Evolutionary conservation across 2,888 invertebrate genomes (phyloP), one percentile per base, ranked within the genome.

Genomic region (Scrobipalpa atriplicella): DNA sequence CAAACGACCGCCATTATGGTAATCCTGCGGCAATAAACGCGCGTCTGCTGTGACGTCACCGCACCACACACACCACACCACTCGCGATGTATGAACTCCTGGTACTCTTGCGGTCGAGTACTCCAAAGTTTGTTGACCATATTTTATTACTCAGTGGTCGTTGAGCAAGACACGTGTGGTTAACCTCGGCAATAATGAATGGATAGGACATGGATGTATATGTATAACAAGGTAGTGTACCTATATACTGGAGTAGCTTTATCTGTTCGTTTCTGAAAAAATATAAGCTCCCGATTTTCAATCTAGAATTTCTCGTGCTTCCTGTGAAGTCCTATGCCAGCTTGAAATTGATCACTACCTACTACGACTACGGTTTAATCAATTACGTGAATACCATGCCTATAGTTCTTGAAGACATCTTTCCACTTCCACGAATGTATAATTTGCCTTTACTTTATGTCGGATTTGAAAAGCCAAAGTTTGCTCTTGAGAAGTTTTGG

Each of bases 21-120:
- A 77, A 80, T 78, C 66, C 65, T 62, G 54, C 67, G 70, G 71
- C 73, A 75, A 76, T 78, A 75, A 77, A 78, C 66, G 72, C 73
- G 72, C 62, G 62, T 11, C 19, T 18, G 18, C 19, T 19, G 62
- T 38, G 36, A 52, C 60, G 21, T n/a, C 56, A 60, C 60, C 2
- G 5, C 29, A 29, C 29, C 29, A 29, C 29, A 29, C n/a, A n/a
- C 60, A n/a, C 60, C 9, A 21, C 29, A 21, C 29, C 10, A 56
- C 56, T 29, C 11, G 29, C 56, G 6, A 16, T 5, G 29, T 56
- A 19, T 52, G 52, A 19, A 18, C 43, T 43, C 43, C 13, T 43
- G 43, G 43, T 43, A 13, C 43, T 43, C 13, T 10, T 10, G 13
- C 11, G 3, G 1, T 1, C 43, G 13, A 11, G 13, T 13, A 13